phyloP scores from a whole-genome alignment of 2,888 invertebrate genomes.

The Acleris laterana region DNA sequence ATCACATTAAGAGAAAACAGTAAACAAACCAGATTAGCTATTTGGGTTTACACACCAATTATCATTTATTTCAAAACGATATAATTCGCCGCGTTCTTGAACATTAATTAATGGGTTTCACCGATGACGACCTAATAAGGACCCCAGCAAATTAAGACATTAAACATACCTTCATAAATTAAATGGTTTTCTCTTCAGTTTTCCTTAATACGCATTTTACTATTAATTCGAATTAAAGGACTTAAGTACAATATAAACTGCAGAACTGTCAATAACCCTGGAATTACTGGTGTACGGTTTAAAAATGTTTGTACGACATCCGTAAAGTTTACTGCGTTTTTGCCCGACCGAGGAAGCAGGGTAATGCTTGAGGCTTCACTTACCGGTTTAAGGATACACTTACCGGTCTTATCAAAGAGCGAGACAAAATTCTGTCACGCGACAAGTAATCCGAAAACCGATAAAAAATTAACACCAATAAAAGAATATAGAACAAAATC shows the following conservation, averaged over 20 bases:
- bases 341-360: no score
- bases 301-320: neutral
- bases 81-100: conserved; percentile 11
- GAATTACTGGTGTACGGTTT: neutral
- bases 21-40: neutral
- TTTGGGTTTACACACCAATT: conserved; percentile 15
- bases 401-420: neutral
- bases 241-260: neutral
- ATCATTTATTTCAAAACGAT: conserved; percentile 13
- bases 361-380: no score
- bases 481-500: conserved; percentile 17
- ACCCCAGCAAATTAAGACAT: conserved; percentile 20
- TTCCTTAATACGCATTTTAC: conserved; percentile 17
- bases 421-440: conserved; percentile 14
- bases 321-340: conserved; percentile 2
- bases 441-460: conserved; percentile 5
- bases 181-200: conserved; percentile 5
- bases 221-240: neutral
- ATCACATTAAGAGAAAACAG: neutral
- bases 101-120: conserved; percentile 25
- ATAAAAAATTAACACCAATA: conserved; percentile 18
- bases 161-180: conserved; percentile 18
- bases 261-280: neutral
- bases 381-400: neutral
- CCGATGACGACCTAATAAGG: conserved; percentile 20